Percentiles rank a stretch among this genome's conserved stretches.
phyloP scores from a whole-genome alignment of 2,888 invertebrate genomes.

The Heliconius charithonia region DNA sequence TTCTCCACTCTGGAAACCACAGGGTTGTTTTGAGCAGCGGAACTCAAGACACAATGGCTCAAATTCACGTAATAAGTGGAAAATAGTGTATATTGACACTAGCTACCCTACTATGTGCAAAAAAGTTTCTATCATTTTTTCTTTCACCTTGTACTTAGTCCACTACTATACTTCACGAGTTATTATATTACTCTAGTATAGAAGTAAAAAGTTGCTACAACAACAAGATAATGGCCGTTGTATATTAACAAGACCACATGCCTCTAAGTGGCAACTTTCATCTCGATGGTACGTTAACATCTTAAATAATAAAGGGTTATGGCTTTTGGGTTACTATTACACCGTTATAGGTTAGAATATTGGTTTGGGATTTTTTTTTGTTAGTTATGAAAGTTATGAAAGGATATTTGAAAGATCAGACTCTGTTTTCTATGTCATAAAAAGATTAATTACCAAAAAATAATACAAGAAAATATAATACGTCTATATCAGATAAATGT shows the following conservation, averaged over 20 bases:
- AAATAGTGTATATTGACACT: too few relatives aligned
- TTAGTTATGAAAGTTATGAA: too few relatives aligned
- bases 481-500: too few relatives aligned
- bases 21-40: too few relatives aligned
- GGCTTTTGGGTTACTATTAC: not conserved
- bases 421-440: too few relatives aligned
- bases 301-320: slow-evolving; percentile 32
- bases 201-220: slow-evolving; percentile 3
- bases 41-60: too few relatives aligned
- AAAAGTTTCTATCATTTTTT: not conserved
- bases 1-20: too few relatives aligned
- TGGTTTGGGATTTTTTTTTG: not conserved
- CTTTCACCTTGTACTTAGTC: not conserved
- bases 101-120: too few relatives aligned
- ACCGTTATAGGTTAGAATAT: not conserved
- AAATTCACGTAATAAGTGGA: too few relatives aligned
- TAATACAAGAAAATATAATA: too few relatives aligned
- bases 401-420: too few relatives aligned
- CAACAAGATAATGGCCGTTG: slow-evolving; percentile 1
- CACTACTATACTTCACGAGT: not conserved
- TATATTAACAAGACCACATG: slow-evolving; percentile 1
- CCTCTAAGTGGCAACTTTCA: slow-evolving; percentile 23
- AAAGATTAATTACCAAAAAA: too few relatives aligned
- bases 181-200: not conserved
- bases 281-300: slow-evolving; percentile 25